Evolutionary conservation across 2,797 vertebrate genomes (phyloP).

Genomic region (Crenuchus spilurus): DNA sequence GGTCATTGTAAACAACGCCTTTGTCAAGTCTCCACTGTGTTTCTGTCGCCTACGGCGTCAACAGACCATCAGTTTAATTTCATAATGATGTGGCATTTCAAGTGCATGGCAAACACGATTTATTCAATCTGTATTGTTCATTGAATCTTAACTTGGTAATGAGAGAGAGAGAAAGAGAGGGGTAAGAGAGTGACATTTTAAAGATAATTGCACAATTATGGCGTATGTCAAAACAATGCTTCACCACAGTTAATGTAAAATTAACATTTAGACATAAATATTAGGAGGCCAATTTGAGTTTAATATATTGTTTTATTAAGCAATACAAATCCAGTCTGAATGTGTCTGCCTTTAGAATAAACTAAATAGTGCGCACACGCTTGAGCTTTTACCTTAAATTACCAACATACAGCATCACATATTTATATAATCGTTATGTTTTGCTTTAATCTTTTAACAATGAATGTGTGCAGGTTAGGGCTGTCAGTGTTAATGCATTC

Average conservation of each 20-base stretch:
- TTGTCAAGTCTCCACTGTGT: slow-evolving; percentile 32
- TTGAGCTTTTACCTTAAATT: too few species aligned
- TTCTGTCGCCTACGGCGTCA: slow-evolving; percentile 37
- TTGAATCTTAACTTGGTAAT: slow-evolving; percentile 44
- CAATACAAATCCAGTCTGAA: too few species aligned
- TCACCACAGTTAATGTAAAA: slow-evolving; percentile 4
- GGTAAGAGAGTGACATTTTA: slow-evolving; percentile 34
- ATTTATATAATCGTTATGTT: too few species aligned
- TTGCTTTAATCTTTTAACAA: too few species aligned
- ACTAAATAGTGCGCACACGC: too few species aligned
- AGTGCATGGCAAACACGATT: slow-evolving; percentile 28
- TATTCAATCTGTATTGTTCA: slow-evolving; percentile 47
- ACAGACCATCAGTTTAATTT: slow-evolving; percentile 39
- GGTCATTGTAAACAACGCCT: slow-evolving; percentile 43
- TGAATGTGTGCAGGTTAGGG: too few species aligned
- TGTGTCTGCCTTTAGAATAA: too few species aligned
- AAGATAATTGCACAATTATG: slow-evolving; percentile 32
- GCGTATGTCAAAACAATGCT: slow-evolving; percentile 3
- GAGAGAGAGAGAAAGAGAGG: slow-evolving; percentile 28
- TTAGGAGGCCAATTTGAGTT: background rate
- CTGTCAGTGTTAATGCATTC: too few species aligned
- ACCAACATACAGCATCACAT: too few species aligned
- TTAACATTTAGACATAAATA: background rate
- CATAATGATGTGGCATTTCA: slow-evolving; percentile 48
- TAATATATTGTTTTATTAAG: background rate